Percentiles rank a stretch among this genome's conserved stretches.
Evolutionary conservation across 2,113 vertebrate species (phyloP).

Genomic region (Puffinus mauretanicus): DNA sequence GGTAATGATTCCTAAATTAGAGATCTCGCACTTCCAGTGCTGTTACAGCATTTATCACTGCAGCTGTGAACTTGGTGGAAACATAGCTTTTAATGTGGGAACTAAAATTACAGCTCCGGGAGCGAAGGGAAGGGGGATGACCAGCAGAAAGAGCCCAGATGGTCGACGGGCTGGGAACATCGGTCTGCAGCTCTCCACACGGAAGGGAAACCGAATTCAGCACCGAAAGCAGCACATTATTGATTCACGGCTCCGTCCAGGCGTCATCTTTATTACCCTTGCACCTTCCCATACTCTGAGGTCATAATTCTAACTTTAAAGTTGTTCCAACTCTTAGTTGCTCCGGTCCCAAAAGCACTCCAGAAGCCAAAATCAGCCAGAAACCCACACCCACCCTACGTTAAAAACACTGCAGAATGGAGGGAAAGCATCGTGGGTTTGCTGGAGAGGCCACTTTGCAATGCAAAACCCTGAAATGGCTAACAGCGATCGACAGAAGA

Average conservation of each 20-base stretch:
- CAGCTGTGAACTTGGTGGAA: not conserved
- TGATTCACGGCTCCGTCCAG: not conserved
- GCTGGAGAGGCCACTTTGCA: not conserved
- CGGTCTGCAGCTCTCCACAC: not conserved
- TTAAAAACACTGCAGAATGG: accelerated
- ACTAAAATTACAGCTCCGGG: not conserved
- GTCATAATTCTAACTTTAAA: not conserved
- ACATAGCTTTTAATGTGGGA: not conserved
- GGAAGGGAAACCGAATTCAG: not conserved
- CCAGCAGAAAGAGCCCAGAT: not conserved
- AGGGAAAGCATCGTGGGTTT: not conserved
- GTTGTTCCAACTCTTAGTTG: too few species aligned
- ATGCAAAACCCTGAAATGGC: accelerated
- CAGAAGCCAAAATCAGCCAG: not conserved
- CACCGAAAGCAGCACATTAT: accelerated
- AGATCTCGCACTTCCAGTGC: not conserved
- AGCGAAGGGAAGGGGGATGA: not conserved
- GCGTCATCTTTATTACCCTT: not conserved
- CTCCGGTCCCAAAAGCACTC: not conserved
- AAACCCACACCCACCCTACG: accelerated
- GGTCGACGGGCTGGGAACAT: not conserved
- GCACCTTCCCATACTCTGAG: not conserved
- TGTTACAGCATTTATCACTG: not conserved
- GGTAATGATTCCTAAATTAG: not conserved
- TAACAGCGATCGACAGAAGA: not conserved